Evolutionary conservation across 1,140 invertebrate species (phyloP).

Genomic region (Brachionus plicatilis): DNA sequence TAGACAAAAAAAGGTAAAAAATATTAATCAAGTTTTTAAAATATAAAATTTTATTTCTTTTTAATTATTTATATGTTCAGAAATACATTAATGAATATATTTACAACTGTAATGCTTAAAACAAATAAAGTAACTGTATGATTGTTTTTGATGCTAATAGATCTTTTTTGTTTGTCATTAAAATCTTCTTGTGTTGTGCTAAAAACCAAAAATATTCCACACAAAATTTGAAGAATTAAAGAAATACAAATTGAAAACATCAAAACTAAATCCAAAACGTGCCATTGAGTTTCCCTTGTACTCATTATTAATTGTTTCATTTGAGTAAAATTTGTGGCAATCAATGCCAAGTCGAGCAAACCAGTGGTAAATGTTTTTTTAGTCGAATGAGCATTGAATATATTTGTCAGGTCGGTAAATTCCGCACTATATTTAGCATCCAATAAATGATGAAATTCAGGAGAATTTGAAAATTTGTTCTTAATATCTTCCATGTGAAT

Average conservation of each 20-base stretch:
- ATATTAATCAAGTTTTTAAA: neutral
- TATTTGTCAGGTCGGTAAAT: neutral
- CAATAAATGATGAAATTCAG: neutral
- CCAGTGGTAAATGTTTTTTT: conserved; percentile 39
- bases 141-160: conserved; percentile 23
- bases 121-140: conserved; percentile 27
- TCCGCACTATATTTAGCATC: neutral
- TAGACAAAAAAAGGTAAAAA: neutral
- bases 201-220: conserved; percentile 25
- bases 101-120: conserved; percentile 37
- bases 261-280: conserved; percentile 20
- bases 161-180: neutral
- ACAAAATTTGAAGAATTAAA: conserved; percentile 14
- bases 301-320: conserved; percentile 30
- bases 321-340: conserved; percentile 40
- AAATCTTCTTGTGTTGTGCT: conserved; percentile 13
- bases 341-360: conserved; percentile 29
- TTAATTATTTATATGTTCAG: conserved; percentile 17
- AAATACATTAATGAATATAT: conserved; percentile 39
- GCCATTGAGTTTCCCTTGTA: neutral
- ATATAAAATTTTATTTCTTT: neutral
- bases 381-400: conserved; percentile 13
- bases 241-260: conserved; percentile 36
- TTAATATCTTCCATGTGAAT: conserved; percentile 8
- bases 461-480: neutral